Percentiles rank a stretch among this genome's conserved stretches.
Evolutionary conservation across 2,113 vertebrate species (phyloP).

Genomic region (Garra rufa): DNA sequence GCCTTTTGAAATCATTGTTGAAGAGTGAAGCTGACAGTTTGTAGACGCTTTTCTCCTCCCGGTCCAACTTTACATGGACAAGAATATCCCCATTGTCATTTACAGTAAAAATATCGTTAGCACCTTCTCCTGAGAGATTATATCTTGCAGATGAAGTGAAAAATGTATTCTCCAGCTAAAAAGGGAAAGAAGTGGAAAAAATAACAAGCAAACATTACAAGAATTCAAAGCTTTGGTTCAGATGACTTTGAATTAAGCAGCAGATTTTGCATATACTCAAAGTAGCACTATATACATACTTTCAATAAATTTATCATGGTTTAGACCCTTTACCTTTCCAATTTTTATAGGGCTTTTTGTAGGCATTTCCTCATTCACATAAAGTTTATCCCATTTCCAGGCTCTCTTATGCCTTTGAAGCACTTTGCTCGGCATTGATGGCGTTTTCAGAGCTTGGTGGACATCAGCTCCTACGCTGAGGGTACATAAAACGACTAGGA

Average conservation of each 20-base stretch:
- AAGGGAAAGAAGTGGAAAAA: not conserved
- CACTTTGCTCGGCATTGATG: not conserved
- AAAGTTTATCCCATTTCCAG: slow-evolving; percentile 40
- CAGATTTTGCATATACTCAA: not conserved
- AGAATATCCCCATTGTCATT: slow-evolving; percentile 80
- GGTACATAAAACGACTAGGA: slow-evolving; percentile 4
- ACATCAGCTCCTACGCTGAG: slow-evolving; percentile 2
- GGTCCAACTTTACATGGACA: slow-evolving; percentile 82
- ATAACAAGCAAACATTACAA: not conserved
- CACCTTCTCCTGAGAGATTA: slow-evolving; percentile 82
- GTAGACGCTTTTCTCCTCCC: slow-evolving; percentile 84
- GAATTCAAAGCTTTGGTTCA: not conserved
- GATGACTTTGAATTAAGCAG: not conserved
- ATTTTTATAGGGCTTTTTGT: not conserved
- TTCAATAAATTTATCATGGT: not conserved
- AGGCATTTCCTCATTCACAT: not conserved
- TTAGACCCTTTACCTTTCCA: slow-evolving; percentile 32
- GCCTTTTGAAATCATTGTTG: slow-evolving; percentile 66
- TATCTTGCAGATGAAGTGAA: slow-evolving; percentile 71
- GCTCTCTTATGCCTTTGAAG: slow-evolving; percentile 45
- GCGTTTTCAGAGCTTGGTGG: not conserved
- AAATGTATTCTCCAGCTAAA: slow-evolving; percentile 83
- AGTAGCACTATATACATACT: slow-evolving; percentile 11
- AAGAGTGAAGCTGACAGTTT: slow-evolving; percentile 79
- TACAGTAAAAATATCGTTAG: slow-evolving; percentile 83